Conservation (phyloP, 2,888 invertebrate species). For the Diarsia mendica region DNA sequence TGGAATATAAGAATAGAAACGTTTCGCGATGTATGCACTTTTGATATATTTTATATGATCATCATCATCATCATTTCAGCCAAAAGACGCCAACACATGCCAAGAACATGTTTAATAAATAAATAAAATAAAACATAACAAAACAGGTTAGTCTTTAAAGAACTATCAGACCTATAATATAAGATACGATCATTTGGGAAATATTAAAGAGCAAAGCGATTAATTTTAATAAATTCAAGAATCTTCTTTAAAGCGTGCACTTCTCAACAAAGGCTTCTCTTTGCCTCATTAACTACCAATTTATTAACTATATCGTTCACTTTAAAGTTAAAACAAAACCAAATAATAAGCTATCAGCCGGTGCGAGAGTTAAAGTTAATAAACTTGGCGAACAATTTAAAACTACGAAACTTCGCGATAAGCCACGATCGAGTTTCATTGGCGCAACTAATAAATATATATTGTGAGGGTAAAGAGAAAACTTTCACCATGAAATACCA, state of each 20-base stretch:
- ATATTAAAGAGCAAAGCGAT: too few relatives aligned
- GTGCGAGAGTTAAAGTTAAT: conserved; percentile 24
- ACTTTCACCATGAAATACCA: neutral
- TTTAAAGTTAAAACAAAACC: neutral
- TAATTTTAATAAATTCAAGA: too few relatives aligned
- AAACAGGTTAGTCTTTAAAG: neutral
- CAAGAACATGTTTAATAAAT: too few relatives aligned
- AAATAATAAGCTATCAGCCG: conserved; percentile 15
- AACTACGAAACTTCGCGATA: conserved; percentile 30
- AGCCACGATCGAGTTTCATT: conserved; percentile 30
- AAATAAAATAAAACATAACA: too few relatives aligned
- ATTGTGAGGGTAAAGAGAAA: conserved; percentile 6
- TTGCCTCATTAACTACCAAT: neutral
- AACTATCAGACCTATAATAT: too few relatives aligned
- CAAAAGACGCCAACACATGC: too few relatives aligned
- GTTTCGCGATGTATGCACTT: too few relatives aligned
- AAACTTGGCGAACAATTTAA: conserved; percentile 45
- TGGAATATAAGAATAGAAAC: neutral
- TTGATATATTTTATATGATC: too few relatives aligned
- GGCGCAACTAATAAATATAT: conserved; percentile 8
- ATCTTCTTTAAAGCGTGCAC: too few relatives aligned
- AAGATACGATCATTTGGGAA: too few relatives aligned
- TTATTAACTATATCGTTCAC: neutral
- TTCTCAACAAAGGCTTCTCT: neutral
- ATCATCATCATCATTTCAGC: too few relatives aligned